A percentile compares a stretch with the other conserved stretches of the same genome.
phyloP scores from a whole-genome alignment of 2,797 vertebrate genomes.

The Cuculus canorus region DNA sequence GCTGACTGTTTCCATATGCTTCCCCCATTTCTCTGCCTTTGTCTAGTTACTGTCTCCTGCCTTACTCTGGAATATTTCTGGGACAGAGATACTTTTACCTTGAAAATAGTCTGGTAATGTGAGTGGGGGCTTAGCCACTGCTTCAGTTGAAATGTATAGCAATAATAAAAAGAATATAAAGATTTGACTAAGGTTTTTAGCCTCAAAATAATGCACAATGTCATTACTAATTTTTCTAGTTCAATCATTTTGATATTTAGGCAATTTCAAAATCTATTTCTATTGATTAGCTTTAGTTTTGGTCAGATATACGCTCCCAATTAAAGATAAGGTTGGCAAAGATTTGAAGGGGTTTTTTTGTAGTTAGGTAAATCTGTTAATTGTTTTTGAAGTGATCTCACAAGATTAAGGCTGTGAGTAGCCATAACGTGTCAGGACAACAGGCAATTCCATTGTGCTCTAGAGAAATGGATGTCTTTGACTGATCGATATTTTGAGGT shows the following conservation, averaged over 20 bases:
- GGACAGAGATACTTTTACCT: not conserved
- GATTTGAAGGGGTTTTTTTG: constrained; percentile 44
- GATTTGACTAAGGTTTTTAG: not conserved
- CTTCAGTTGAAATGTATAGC: not conserved
- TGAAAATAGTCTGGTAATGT: not conserved
- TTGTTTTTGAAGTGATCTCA: constrained; percentile 50
- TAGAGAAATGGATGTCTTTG: not conserved
- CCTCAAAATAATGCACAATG: not conserved
- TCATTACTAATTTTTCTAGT: not conserved
- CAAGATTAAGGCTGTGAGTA: constrained; percentile 1
- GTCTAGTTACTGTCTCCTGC: not conserved
- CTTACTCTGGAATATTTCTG: not conserved
- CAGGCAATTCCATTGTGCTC: constrained; percentile 15
- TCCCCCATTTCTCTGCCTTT: constrained; percentile 17
- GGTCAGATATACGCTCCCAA: constrained; percentile 17
- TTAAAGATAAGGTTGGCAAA: constrained; percentile 41
- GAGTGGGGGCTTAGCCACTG: not conserved
- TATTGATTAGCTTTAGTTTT: constrained; percentile 11
- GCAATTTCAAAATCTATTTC: not conserved
- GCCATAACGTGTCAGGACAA: not conserved
- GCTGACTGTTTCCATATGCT: constrained; percentile 39
- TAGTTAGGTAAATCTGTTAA: constrained; percentile 27
- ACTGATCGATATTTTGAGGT: not conserved
- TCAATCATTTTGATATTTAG: not conserved
- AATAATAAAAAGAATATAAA: not conserved